A percentile compares a stretch with the other conserved stretches of the same genome.
These are phyloP conservation scores for Drosophila aff. DNA, from an alignment of 1,140 invertebrate species.

Conservation along the genomic window DNA sequence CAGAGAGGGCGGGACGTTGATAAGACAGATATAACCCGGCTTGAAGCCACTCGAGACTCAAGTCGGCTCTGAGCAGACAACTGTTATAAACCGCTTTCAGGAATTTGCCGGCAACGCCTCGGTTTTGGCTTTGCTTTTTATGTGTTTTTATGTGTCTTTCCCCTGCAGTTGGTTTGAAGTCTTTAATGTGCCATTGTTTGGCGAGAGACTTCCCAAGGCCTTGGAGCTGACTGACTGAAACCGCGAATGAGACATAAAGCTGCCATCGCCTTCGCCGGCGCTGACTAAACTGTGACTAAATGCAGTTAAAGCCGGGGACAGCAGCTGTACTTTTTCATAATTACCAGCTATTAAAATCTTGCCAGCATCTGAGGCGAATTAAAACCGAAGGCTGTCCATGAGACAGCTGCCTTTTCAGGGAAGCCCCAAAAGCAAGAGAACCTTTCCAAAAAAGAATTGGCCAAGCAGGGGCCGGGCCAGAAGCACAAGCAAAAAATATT, in stretches of 20 bases:
- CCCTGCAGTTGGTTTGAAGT: slow-evolving; percentile 26
- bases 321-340: slow-evolving; percentile 66
- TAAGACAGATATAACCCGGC: slow-evolving; percentile 45
- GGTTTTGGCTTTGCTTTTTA: slow-evolving; percentile 19
- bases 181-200: slow-evolving; percentile 70
- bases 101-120: slow-evolving; percentile 53
- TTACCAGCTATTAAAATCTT: slow-evolving; percentile 70
- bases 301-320: slow-evolving; percentile 60
- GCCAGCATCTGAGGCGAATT: slow-evolving; percentile 45
- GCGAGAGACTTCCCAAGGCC: slow-evolving; percentile 68
- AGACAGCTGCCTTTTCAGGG: slow-evolving; percentile 34
- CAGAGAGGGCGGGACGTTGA: slow-evolving; percentile 46
- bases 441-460: slow-evolving; percentile 56
- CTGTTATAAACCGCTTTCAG: slow-evolving; percentile 62
- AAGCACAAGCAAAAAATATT: slow-evolving; percentile 28
- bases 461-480: slow-evolving; percentile 11
- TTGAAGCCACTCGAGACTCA: slow-evolving; percentile 32
- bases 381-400: slow-evolving; percentile 40
- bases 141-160: slow-evolving; percentile 9
- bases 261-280: slow-evolving; percentile 53
- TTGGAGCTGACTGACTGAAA: slow-evolving; percentile 40
- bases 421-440: slow-evolving; percentile 54
- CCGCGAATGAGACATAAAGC: slow-evolving; percentile 52
- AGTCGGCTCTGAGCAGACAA: slow-evolving; percentile 48
- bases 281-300: slow-evolving; percentile 68